Base-by-base conservation (phyloP, 1,140 invertebrate species). In the Vanessa tameamea region DNA sequence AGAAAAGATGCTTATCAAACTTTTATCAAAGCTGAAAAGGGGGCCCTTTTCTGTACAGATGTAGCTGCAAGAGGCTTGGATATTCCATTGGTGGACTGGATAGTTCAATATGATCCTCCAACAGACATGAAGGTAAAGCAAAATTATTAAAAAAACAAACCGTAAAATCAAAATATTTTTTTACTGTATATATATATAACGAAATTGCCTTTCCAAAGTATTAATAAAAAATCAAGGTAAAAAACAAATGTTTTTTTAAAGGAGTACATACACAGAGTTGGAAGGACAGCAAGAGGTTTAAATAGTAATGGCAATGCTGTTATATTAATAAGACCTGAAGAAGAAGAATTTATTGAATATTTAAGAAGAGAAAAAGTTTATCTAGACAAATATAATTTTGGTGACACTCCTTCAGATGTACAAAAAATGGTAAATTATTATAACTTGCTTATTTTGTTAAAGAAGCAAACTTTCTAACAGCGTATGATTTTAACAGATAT, bases 31-130 rank as follows among this genome's bases (percentile, higher is more conserved):
- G 85, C 85, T 0, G 75, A 85, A 48, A 87, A 64, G 26, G 87
- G 89, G 16, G 96, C 97, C 64, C 91, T 98, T 23, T 95, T 98
- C 76, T 97, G 97, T 14, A 98, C 97, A 50, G 97, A 98, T 93
- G 96, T 98, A 13, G 78, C 98, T 48, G 98, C 98, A 1, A 94
- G 98, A 94, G 98, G 98, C 75, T 94, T 99, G 61, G 98, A 99
- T 89, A 99, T 99, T 87, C 98, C 97, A 15, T 94, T 94, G 50
- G 98, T 99, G 15, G 98, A 99, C 91, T 99, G 98, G 98, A 99
- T 99, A 82, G 96, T 99, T 2, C 98, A 99, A 86, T 99, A 95
- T 92, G 98, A 99, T 94, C 98, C 98, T 43, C 98, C 98, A 83
- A 97, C 98, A 94, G 98, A 99, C 94, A 97, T 98, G 3, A 98